Conservation (phyloP, 2,113 vertebrate genomes). For the Lanius collurio region DNA sequence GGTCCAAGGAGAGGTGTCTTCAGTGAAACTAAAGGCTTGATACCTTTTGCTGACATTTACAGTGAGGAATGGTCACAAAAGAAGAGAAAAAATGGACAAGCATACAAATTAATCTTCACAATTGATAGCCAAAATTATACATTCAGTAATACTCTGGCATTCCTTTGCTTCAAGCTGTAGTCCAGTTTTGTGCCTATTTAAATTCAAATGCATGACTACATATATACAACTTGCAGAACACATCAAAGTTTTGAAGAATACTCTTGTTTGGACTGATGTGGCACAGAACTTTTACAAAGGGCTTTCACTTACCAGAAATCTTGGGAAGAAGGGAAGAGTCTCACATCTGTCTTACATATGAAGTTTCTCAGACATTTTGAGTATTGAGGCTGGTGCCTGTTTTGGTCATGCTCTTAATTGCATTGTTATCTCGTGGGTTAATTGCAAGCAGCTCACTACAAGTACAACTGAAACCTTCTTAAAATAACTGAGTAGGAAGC, state of each 20-base stretch:
- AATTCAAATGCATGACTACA: background rate
- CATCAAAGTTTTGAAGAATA: fast-evolving
- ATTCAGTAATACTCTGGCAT: background rate
- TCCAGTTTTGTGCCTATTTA: background rate
- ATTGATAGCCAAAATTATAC: background rate
- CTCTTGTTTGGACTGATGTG: background rate
- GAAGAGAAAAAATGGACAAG: background rate
- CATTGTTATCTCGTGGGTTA: background rate
- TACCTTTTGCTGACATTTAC: background rate
- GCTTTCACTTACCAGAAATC: background rate
- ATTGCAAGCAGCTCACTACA: background rate
- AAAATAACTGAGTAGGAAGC: background rate
- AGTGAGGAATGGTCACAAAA: background rate
- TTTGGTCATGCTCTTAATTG: background rate
- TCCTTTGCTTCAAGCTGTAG: background rate
- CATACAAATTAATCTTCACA: background rate
- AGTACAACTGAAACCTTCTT: background rate
- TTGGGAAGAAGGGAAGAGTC: background rate
- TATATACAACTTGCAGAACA: background rate
- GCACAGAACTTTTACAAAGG: background rate
- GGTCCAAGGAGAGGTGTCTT: background rate
- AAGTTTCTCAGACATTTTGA: background rate
- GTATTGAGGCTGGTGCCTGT: background rate
- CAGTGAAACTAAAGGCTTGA: background rate
- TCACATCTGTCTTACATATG: background rate